Percentiles rank a stretch among this genome's conserved stretches.
phyloP scores from a whole-genome alignment of 2,888 invertebrate species.

The Deroplatys truncata region DNA sequence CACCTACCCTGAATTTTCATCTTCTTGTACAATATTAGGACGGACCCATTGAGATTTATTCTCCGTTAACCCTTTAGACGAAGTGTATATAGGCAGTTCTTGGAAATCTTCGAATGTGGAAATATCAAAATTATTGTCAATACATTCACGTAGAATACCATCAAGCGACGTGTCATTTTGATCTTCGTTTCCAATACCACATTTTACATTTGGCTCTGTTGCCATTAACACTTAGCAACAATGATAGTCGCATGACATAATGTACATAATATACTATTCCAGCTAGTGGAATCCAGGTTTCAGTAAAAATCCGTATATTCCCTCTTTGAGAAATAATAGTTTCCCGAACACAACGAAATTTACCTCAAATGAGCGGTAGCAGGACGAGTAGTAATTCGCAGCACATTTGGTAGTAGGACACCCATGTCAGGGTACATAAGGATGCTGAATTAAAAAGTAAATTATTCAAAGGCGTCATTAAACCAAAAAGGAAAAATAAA shows the following conservation, averaged over 20 bases:
- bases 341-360: neutral
- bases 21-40: constrained; percentile 32
- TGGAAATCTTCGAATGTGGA: constrained; percentile 42
- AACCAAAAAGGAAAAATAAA: no score
- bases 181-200: constrained; percentile 1
- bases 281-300: no score
- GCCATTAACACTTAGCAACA: constrained; percentile 7
- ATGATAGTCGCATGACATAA: no score
- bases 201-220: constrained; percentile 15
- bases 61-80: neutral
- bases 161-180: constrained; percentile 36
- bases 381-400: no score
- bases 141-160: constrained; percentile 51
- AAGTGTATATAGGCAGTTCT: constrained; percentile 19
- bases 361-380: no score
- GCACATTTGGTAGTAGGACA: no score
- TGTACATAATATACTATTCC: no score
- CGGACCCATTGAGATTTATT: neutral
- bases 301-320: neutral
- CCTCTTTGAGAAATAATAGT: neutral
- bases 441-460: no score
- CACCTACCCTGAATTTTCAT: constrained; percentile 49
- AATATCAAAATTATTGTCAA: constrained; percentile 43
- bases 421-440: no score
- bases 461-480: no score